phyloP scores from a whole-genome alignment of 2,797 vertebrate genomes.

The Intellagama lesueurii region DNA sequence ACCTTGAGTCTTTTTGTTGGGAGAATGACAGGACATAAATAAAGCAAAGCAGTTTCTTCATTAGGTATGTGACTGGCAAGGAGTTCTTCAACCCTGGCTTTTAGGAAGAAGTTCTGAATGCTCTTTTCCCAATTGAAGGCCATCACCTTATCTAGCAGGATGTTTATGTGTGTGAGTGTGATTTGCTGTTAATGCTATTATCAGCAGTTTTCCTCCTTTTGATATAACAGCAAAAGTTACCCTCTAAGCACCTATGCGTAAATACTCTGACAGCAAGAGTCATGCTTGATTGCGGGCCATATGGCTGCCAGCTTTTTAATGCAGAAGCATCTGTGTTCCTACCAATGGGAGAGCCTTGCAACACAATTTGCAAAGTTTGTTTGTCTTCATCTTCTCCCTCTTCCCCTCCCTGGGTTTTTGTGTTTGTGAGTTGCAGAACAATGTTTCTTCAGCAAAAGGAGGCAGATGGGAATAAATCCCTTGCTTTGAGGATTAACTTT shows the following conservation, averaged over 20 bases:
- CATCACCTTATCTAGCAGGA: neutral
- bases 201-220: slow-evolving; percentile 2
- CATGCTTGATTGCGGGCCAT: slow-evolving; percentile 35
- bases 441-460: neutral
- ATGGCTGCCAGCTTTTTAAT: slow-evolving; percentile 37
- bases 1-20: too few relatives aligned
- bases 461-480: neutral
- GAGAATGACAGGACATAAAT: too few relatives aligned
- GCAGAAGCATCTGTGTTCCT: slow-evolving; percentile 42
- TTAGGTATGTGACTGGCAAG: too few relatives aligned
- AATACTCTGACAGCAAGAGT: slow-evolving; percentile 36
- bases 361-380: slow-evolving; percentile 29
- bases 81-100: too few relatives aligned
- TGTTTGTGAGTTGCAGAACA: slow-evolving; percentile 19
- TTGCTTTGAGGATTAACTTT: slow-evolving; percentile 10
- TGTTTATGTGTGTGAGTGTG: neutral
- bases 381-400: slow-evolving; percentile 18
- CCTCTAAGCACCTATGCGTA: slow-evolving; percentile 11
- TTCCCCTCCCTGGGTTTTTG: neutral
- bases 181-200: neutral
- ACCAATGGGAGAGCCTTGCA: slow-evolving; percentile 16
- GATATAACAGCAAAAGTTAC: slow-evolving; percentile 40
- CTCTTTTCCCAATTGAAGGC: too few relatives aligned
- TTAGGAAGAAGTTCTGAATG: too few relatives aligned
- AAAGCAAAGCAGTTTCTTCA: too few relatives aligned